Percentiles rank a stretch among this genome's conserved stretches.
Evolutionary conservation across 2,888 invertebrate genomes (phyloP).

Genomic region (Rhagonycha lutea): DNA sequence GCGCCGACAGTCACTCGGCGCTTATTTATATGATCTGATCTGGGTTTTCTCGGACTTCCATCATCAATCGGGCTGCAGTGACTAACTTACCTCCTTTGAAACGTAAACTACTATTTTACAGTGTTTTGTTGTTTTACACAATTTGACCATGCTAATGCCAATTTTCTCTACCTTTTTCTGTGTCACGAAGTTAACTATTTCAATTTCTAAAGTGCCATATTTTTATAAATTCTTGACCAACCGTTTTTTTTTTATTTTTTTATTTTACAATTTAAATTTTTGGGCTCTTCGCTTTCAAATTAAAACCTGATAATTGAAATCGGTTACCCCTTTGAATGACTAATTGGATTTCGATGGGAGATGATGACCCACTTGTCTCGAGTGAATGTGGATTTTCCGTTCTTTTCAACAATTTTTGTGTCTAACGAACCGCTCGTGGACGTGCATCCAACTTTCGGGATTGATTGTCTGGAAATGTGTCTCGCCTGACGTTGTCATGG

Average conservation of each 20-base stretch:
- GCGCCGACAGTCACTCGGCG: too few species aligned
- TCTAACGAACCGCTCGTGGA: not conserved
- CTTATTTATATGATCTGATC: too few species aligned
- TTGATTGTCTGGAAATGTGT: not conserved
- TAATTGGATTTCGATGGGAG: not conserved
- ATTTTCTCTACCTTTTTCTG: too few species aligned
- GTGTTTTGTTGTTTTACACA: too few species aligned
- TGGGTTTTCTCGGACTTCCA: too few species aligned
- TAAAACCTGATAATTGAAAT: not conserved
- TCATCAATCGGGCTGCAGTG: too few species aligned
- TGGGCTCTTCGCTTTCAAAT: not conserved
- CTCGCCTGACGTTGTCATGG: not conserved
- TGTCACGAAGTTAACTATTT: too few species aligned
- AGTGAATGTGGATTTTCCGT: not conserved
- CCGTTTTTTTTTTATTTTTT: not conserved
- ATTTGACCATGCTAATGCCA: too few species aligned
- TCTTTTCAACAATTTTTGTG: not conserved
- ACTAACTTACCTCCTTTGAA: too few species aligned
- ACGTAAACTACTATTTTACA: too few species aligned
- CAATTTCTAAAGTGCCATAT: too few species aligned
- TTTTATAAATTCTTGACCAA: not conserved
- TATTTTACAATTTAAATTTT: not conserved
- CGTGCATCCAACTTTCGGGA: not conserved
- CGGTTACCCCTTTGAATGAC: not conserved
- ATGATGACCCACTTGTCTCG: not conserved